Evolutionary conservation across 2,113 vertebrate species (phyloP).

Genomic region (Oreocharis arfaki): DNA sequence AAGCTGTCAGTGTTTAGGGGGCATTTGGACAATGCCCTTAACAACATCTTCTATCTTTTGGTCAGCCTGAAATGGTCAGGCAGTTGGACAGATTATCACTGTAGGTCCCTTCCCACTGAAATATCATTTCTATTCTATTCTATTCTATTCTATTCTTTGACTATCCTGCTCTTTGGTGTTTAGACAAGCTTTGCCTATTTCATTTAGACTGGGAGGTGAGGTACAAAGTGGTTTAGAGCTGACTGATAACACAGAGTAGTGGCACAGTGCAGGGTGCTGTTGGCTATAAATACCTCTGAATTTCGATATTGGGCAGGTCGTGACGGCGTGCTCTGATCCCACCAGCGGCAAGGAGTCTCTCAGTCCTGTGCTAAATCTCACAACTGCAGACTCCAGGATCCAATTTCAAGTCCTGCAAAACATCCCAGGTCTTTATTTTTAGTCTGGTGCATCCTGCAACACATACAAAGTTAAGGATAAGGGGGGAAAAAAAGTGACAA

Average conservation of each 20-base stretch:
- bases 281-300: background rate
- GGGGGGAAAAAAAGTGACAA: background rate
- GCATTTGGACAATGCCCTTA: background rate
- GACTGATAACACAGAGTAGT: background rate
- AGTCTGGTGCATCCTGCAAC: background rate
- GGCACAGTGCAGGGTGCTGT: background rate
- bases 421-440: constrained; percentile 36
- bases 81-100: background rate
- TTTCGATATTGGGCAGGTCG: background rate
- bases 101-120: background rate
- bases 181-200: background rate
- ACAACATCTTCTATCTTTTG: background rate
- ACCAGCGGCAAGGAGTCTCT: background rate
- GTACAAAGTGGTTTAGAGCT: background rate
- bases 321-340: background rate
- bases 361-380: background rate
- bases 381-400: background rate
- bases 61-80: background rate
- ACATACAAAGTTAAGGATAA: background rate
- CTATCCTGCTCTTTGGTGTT: background rate
- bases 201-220: background rate
- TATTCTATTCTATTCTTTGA: background rate
- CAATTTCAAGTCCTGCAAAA: constrained; percentile 17
- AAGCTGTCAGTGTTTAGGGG: background rate
- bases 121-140: background rate